Conservation (phyloP, 2,797 vertebrate species). For the Pseudocheirus occidentalis region DNA sequence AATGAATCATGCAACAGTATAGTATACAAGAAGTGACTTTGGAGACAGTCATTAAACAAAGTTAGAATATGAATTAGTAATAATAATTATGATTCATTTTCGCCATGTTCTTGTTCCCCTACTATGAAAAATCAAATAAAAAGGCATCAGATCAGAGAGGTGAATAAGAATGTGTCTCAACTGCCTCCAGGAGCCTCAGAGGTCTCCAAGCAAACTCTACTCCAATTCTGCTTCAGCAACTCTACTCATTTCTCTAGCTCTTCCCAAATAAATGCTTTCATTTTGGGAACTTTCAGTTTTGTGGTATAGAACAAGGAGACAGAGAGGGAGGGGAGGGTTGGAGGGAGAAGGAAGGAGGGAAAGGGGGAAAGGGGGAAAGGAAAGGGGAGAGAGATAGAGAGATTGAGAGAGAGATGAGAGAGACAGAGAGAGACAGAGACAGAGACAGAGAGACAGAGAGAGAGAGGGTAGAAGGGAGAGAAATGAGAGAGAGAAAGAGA, state of each 20-base stretch:
- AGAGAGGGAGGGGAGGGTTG: not conserved
- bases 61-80: slow-evolving; percentile 32
- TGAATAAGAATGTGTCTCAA: not conserved
- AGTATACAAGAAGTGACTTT: not conserved
- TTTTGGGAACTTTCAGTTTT: not conserved
- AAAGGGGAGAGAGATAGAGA: too few relatives aligned
- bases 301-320: not conserved
- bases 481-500: too few relatives aligned
- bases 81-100: slow-evolving; percentile 33
- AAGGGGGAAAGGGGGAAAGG: too few relatives aligned
- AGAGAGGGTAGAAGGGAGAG: too few relatives aligned
- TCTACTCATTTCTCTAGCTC: not conserved
- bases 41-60: slow-evolving; percentile 2
- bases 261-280: not conserved
- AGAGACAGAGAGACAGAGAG: too few relatives aligned
- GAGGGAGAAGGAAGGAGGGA: not conserved
- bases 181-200: not conserved
- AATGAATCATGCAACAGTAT: slow-evolving; percentile 6
- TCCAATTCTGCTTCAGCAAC: not conserved
- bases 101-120: slow-evolving; percentile 17
- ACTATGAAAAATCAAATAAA: not conserved
- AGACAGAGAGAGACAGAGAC: too few relatives aligned
- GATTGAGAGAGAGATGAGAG: too few relatives aligned
- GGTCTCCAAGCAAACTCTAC: not conserved
- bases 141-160: not conserved